Evolutionary conservation across 2,113 vertebrate species (phyloP).

Genomic region (Dendropsophus ebraccatus): DNA sequence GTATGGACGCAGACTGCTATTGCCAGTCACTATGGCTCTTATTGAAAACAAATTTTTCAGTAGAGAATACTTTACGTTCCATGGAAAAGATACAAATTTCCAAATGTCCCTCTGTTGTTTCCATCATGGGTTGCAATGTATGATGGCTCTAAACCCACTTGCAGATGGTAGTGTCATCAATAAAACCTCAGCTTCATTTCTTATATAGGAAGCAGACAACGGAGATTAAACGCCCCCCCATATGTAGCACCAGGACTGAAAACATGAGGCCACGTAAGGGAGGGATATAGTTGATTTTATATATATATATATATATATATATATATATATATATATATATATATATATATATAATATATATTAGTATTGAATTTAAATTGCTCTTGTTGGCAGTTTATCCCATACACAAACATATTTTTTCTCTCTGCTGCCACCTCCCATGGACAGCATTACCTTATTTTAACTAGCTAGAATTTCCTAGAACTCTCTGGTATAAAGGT

Average conservation of each 20-base stretch:
- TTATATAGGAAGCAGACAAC: background rate
- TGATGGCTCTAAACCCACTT: background rate
- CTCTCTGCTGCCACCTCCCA: no score
- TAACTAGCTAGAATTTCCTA: no score
- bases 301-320: no score
- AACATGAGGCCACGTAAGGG: background rate
- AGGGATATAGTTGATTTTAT: no score
- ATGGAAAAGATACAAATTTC: background rate
- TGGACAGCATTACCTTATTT: no score
- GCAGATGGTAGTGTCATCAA: slow-evolving; percentile 34
- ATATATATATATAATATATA: no score
- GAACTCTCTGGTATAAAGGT: no score
- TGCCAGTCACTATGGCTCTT: background rate
- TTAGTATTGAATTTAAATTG: no score
- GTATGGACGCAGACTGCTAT: background rate
- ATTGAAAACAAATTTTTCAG: slow-evolving; percentile 1
- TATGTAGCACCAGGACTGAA: background rate
- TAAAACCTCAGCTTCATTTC: slow-evolving; percentile 12
- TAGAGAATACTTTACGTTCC: background rate
- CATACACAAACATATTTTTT: no score
- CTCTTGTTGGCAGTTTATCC: no score
- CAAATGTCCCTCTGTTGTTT: slow-evolving; percentile 18
- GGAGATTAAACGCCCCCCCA: background rate
- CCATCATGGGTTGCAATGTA: background rate
- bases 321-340: no score